Evolutionary conservation across 2,888 invertebrate species (phyloP), one percentile per base, ranked within the genome.

Genomic region (Meiosimyza decipiens): DNA sequence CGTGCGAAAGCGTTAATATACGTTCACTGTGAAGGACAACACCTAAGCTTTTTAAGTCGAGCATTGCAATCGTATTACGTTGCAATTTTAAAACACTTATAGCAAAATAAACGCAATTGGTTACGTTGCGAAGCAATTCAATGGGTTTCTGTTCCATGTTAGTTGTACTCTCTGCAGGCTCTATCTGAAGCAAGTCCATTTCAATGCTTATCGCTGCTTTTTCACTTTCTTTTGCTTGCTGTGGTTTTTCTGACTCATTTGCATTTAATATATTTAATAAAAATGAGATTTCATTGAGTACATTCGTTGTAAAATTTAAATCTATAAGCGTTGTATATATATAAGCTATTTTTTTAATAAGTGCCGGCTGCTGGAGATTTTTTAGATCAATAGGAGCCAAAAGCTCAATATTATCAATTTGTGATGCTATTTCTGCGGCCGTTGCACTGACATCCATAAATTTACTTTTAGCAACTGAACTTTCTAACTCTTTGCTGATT

Each of bases 61-160:
- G 76, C 15, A 90, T 87, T 74, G 89, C 87, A 7, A 94, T 81
- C 15, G 91, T 80, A n/a, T 87, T 82, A 55, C 88, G 85, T 77
- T 92, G 90, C 40, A 89, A 87, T 83, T 91, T 89, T 47, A 96
- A 85, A 1, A 92, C 90, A 72, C 89, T 88, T 0, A 91, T 87
- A 28, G 94, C 91, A 88, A 95, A 96, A 87, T 93, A 95, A 4
- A 94, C 90, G 79, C 93, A 91, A 82, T 95, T 94, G 76, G 92
- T 91, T 70, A 90, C 85, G 9, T 86, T 87, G 75, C 88, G 88
- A 13, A 91, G 78, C 64, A 91, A 78, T 81, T 79, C 84, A 18
- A 86, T 82, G 12, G 74, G 66, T 33, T 59, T 52, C 13, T 9
- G 40, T 40, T 40, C 9, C 9, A 9, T 40, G 6, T 6, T 40